phyloP scores from a whole-genome alignment of 2,888 invertebrate genomes.

The Nasonia oneida region DNA sequence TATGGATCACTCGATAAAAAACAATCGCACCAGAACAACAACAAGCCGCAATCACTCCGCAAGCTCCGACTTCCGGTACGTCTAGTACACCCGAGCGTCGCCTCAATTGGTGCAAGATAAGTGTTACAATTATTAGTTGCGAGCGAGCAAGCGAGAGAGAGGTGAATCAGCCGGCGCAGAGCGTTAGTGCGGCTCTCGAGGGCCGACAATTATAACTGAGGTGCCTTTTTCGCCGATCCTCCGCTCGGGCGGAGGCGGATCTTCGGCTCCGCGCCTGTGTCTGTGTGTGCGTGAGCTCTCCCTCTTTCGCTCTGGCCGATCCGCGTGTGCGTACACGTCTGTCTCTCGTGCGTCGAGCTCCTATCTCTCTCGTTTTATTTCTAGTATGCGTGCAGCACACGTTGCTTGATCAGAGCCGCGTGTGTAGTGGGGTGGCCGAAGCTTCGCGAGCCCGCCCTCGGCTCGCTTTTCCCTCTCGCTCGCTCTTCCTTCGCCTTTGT shows the following conservation, averaged over 20 bases:
- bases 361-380: conserved; percentile 53
- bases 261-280: conserved; percentile 61
- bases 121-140: background rate
- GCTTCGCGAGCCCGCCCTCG: conserved; percentile 56
- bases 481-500: conserved; percentile 63
- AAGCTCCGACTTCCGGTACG: background rate
- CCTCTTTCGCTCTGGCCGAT: conserved; percentile 56
- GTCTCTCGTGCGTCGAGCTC: conserved; percentile 36
- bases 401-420: conserved; percentile 37
- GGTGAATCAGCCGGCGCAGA: conserved; percentile 50
- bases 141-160: background rate
- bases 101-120: background rate
- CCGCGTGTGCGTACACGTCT: conserved; percentile 27
- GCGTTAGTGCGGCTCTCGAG: conserved; percentile 69
- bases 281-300: conserved; percentile 54
- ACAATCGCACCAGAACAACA: background rate
- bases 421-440: conserved; percentile 53
- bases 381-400: background rate
- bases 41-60: background rate
- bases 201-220: conserved; percentile 79
- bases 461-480: conserved; percentile 56
- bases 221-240: conserved; percentile 74
- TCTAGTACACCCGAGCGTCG: background rate
- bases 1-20: background rate
- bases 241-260: conserved; percentile 75